Base-by-base conservation (phyloP, 1,140 invertebrate species). In the Caenorhabditis briggsae region DNA sequence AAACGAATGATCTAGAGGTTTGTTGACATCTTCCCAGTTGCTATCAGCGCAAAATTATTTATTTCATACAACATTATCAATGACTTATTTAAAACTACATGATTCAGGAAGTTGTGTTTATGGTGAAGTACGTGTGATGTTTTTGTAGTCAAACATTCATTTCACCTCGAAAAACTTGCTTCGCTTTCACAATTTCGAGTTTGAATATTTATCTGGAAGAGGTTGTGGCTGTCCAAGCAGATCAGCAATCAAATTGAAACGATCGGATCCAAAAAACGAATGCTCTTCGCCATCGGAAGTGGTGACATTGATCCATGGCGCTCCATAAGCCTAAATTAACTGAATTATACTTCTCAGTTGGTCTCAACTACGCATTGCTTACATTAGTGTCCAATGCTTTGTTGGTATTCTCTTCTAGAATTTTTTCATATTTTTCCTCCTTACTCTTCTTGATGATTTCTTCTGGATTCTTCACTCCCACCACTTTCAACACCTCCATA, bases 221-320 rank as follows among this genome's bases (percentile, higher is more conserved):
- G 70, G 70, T 23, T 78, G 70, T n/a, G 85, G 46, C 20, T 82
- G 55, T 61, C 55, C 12, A 55, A 86, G 43, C 16, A 82, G 53
- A 23, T 86, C 20, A 2, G 74, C 85, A 64, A 86, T 86, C 8
- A 86, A 41, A 64, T 48, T 46, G 85, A 86, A 86, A 50, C 85
- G 55, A 64, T 86, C 85, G n/a, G 85, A 86, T 46, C 85, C 85
- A 16, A 86, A 86, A 78, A 86, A 86, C 16, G 55, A 46, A 43
- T 86, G 85, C 43, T 86, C 85, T 6, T 82, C n/a, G 0, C 85
- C 85, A 41, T 86, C 85, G 9, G 41, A 18, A n/a, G 74, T 70
- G 25, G 56, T 11, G 16, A 86, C 85, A 53, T 78, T 78, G 56
- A 86, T 86, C 85, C 85, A 86, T 25, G 85, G 85, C n/a, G 85